phyloP scores from a whole-genome alignment of 2,113 vertebrate species.

The Clinocottus analis region DNA sequence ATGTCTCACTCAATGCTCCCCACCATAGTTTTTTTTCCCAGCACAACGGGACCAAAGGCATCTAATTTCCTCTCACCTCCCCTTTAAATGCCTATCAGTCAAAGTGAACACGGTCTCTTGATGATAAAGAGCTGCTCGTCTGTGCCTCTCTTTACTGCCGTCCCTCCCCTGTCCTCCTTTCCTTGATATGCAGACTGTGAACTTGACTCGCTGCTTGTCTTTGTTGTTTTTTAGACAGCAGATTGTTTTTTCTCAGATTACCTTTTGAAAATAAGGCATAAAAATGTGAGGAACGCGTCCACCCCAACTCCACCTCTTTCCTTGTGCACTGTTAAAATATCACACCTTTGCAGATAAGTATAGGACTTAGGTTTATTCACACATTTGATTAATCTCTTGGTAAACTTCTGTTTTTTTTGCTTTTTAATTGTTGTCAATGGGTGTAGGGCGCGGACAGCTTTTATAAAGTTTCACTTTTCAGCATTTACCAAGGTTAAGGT shows the following conservation, averaged over 20 bases:
- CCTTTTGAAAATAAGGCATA: conserved; percentile 69
- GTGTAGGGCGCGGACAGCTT: neutral
- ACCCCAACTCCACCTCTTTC: conserved; percentile 24
- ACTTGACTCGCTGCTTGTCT: conserved; percentile 49
- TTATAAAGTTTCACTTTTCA: conserved; percentile 1
- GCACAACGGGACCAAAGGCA: conserved; percentile 46
- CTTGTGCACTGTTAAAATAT: conserved; percentile 55
- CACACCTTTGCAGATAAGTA: conserved; percentile 32
- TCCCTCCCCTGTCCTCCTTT: conserved; percentile 12
- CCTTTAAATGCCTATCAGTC: conserved; percentile 61
- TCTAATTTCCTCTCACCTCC: conserved; percentile 48
- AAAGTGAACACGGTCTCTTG: conserved; percentile 48
- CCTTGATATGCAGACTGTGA: conserved; percentile 55
- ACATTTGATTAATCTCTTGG: conserved; percentile 14
- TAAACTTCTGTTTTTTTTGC: neutral
- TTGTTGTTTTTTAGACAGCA: conserved; percentile 44
- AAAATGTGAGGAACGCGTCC: conserved; percentile 35
- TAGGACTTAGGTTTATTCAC: conserved; percentile 14
- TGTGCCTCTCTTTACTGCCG: conserved; percentile 27
- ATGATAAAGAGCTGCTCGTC: conserved; percentile 48
- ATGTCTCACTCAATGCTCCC: conserved; percentile 43
- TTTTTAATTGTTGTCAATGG: conserved; percentile 16
- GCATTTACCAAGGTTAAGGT: neutral
- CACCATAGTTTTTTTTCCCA: conserved; percentile 2
- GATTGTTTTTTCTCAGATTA: conserved; percentile 59